phyloP scores from a whole-genome alignment of 2,888 invertebrate genomes.

The Andrena chrysosceles region DNA sequence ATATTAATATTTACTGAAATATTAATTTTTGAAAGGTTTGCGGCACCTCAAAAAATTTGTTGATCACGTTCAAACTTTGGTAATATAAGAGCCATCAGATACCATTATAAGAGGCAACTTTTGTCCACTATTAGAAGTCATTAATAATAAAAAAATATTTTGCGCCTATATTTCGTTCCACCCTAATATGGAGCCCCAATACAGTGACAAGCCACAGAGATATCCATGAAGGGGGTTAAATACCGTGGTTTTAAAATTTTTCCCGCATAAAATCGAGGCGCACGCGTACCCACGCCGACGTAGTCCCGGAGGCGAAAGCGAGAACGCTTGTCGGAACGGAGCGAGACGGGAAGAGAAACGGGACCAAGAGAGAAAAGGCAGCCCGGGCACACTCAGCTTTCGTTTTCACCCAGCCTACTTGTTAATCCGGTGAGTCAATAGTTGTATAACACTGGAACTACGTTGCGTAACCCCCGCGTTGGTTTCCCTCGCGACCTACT shows the following conservation, averaged over 20 bases:
- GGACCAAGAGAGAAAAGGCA: constrained; percentile 64
- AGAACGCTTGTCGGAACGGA: constrained; percentile 23
- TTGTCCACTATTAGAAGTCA: too few species aligned
- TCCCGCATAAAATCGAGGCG: constrained; percentile 37
- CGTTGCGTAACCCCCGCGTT: constrained; percentile 82
- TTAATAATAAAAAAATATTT: too few species aligned
- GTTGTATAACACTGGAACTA: constrained; percentile 84
- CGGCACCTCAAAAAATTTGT: too few species aligned
- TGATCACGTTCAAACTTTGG: too few species aligned
- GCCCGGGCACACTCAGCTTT: constrained; percentile 79
- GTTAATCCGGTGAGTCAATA: constrained; percentile 85
- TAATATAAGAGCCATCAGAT: too few species aligned
- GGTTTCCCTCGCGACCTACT: constrained; percentile 85
- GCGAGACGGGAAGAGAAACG: constrained; percentile 53
- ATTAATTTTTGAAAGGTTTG: too few species aligned
- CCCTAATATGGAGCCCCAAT: too few species aligned
- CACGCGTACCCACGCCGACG: constrained; percentile 42
- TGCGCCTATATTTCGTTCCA: too few species aligned
- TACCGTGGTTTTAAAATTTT: constrained; percentile 32
- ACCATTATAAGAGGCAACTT: too few species aligned
- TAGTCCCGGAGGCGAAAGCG: constrained; percentile 57
- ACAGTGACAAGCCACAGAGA: too few species aligned
- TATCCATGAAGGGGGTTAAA: neutral
- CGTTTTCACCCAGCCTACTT: constrained; percentile 85
- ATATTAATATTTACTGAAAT: too few species aligned